Conservation (phyloP, 2,113 vertebrate species). For the Eleginops maclovinus region DNA sequence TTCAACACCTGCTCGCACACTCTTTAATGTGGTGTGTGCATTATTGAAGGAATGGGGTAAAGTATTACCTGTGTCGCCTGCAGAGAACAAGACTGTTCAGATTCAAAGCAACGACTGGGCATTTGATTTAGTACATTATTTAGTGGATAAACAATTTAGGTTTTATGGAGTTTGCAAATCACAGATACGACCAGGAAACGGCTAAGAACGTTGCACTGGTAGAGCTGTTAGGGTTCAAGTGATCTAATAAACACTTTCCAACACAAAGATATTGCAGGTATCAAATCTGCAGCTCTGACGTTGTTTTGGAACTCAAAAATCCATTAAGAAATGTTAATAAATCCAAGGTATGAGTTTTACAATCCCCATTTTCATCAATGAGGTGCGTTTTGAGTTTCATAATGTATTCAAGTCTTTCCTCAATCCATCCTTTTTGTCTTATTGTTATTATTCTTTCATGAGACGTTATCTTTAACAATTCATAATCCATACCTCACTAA, state of each 20-base stretch:
- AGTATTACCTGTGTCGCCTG: not conserved
- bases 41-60: not conserved
- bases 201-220: not conserved
- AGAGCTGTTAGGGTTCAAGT: conserved; percentile 1
- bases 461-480: not conserved
- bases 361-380: too few species aligned
- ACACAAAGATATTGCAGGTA: not conserved
- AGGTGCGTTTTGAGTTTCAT: too few species aligned
- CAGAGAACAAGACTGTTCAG: not conserved
- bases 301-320: too few species aligned
- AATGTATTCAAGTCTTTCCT: too few species aligned
- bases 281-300: too few species aligned
- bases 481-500: not conserved
- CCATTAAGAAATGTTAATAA: too few species aligned
- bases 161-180: not conserved
- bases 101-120: not conserved
- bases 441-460: not conserved
- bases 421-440: not conserved
- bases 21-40: not conserved
- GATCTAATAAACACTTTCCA: not conserved
- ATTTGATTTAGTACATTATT: not conserved
- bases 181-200: not conserved
- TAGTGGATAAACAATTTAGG: not conserved
- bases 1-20: not conserved
- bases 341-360: too few species aligned